These are phyloP conservation scores for Batillaria attramentaria DNA, from an alignment of 1,140 invertebrate species.

Conservation along the genomic window DNA sequence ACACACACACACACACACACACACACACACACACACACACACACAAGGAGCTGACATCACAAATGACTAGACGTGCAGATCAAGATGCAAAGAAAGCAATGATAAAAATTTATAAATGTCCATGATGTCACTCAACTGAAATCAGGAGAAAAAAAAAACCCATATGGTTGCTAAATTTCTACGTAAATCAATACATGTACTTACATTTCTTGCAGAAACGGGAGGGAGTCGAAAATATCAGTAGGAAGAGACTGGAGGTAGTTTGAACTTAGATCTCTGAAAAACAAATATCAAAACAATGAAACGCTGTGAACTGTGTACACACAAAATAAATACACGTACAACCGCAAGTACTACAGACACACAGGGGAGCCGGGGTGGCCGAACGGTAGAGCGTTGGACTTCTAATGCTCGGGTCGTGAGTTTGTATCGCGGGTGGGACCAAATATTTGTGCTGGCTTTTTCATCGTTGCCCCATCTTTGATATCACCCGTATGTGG, in stretches of 20 bases:
- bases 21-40: neutral
- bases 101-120: neutral
- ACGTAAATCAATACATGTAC: neutral
- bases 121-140: neutral
- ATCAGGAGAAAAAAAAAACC: neutral
- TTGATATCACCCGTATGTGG: too few species aligned
- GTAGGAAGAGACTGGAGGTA: neutral
- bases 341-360: neutral
- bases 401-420: too few species aligned
- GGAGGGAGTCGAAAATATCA: neutral
- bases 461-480: too few species aligned
- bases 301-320: neutral
- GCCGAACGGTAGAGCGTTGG: too few species aligned
- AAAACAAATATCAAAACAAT: neutral
- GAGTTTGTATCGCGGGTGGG: too few species aligned
- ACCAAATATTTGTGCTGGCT: too few species aligned
- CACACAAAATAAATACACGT: neutral
- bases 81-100: neutral
- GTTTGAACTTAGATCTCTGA: neutral
- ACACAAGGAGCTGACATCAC: neutral
- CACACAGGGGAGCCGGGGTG: neutral
- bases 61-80: neutral
- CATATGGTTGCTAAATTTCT: neutral
- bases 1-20: neutral
- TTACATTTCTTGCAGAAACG: neutral